phyloP scores from a whole-genome alignment of 1,140 invertebrate species.

The Octopus bimaculoides region DNA sequence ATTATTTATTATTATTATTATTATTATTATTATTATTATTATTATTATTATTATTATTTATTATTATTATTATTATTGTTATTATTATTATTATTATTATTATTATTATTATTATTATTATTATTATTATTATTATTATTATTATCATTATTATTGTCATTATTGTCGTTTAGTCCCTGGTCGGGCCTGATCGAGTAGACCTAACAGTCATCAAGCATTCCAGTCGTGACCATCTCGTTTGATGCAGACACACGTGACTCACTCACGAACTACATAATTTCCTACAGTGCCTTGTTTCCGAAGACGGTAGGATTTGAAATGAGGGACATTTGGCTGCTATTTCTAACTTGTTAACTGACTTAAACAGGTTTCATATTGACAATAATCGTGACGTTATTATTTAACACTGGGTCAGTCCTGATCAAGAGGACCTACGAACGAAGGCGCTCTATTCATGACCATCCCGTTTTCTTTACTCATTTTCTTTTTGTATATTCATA shows the following conservation, averaged over 20 bases:
- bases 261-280: not conserved
- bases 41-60: not conserved
- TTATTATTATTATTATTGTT: not conserved
- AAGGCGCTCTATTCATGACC: no score
- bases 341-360: no score
- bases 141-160: not conserved
- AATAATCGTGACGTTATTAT: no score
- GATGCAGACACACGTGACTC: not conserved
- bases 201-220: not conserved
- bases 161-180: not conserved
- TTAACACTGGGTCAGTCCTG: no score
- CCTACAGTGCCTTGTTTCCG: not conserved
- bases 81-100: slow-evolving; percentile 12
- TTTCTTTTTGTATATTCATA: no score
- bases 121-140: not conserved
- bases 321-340: no score
- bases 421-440: no score
- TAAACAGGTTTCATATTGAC: no score
- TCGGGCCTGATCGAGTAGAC: not conserved
- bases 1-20: slow-evolving; percentile 10
- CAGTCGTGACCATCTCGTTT: not conserved
- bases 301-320: not conserved
- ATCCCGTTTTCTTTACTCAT: no score
- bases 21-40: slow-evolving; percentile 8
- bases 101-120: slow-evolving; percentile 8